Evolutionary conservation across 2,113 vertebrate species (phyloP).

Genomic region (Clarias magur): DNA sequence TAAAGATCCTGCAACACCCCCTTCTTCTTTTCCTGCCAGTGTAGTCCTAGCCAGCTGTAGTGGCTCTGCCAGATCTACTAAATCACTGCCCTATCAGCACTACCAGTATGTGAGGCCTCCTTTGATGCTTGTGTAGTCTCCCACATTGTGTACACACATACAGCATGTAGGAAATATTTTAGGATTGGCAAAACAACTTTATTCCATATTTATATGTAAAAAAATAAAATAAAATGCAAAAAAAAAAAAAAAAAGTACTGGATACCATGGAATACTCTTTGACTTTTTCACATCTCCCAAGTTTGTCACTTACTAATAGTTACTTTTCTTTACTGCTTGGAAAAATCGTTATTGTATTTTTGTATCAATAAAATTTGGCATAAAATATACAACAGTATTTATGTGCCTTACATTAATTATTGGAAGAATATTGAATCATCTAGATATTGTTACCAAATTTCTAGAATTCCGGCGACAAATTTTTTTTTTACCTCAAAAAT

Average conservation of each 20-base stretch:
- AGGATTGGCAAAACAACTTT: not conserved
- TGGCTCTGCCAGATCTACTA: conserved; percentile 11
- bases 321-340: not conserved
- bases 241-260: not conserved
- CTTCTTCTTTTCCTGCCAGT: not conserved
- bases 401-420: not conserved
- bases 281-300: not conserved
- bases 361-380: too few species aligned
- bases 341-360: not conserved
- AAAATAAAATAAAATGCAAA: not conserved
- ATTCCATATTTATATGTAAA: not conserved
- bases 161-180: not conserved
- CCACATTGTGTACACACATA: conserved; percentile 2
- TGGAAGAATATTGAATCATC: not conserved
- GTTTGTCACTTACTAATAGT: not conserved
- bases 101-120: conserved; percentile 7
- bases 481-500: not conserved
- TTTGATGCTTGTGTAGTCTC: conserved; percentile 25
- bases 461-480: not conserved
- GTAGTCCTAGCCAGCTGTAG: conserved; percentile 5
- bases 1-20: conserved; percentile 3
- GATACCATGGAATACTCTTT: not conserved
- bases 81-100: conserved; percentile 32
- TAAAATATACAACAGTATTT: not conserved
- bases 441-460: not conserved